Conservation (phyloP, 2,888 invertebrate genomes). For the Sarcophaga carnaria region DNA sequence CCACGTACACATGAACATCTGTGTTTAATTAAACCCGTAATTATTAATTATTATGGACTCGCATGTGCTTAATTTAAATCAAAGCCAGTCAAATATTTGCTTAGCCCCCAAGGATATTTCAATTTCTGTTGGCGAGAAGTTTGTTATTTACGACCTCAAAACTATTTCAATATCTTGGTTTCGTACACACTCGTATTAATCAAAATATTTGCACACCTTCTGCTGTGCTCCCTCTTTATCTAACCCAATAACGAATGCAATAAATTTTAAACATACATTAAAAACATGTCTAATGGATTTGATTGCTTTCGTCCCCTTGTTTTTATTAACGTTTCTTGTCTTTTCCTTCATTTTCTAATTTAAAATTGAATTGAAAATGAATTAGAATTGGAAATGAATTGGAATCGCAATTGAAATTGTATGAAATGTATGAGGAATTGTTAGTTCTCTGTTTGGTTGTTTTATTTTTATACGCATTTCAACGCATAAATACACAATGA, state of each 20-base stretch:
- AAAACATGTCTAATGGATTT: constrained; percentile 12
- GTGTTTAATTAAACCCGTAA: constrained; percentile 27
- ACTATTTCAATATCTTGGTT: constrained; percentile 34
- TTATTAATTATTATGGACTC: constrained; percentile 27
- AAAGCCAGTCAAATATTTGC: constrained; percentile 33
- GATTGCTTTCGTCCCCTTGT: constrained; percentile 30
- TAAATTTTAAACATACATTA: background rate
- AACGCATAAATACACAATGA: constrained; percentile 41
- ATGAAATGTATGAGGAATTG: constrained; percentile 1
- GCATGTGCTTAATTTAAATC: constrained; percentile 10
- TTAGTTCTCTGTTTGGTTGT: constrained; percentile 47
- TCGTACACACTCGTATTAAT: constrained; percentile 29
- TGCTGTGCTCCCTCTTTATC: background rate
- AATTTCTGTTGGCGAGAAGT: background rate
- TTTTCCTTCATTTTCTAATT: constrained; percentile 41
- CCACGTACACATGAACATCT: background rate
- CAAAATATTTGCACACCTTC: constrained; percentile 32
- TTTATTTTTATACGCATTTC: background rate
- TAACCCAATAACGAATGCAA: background rate
- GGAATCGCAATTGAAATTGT: constrained; percentile 34
- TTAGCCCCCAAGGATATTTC: constrained; percentile 33
- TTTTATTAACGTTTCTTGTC: background rate
- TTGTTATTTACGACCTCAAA: background rate
- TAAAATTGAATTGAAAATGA: constrained; percentile 51
- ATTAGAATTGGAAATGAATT: constrained; percentile 14